Evolutionary conservation across 2,888 invertebrate genomes (phyloP).

Genomic region (Andricus quercusramuli): DNA sequence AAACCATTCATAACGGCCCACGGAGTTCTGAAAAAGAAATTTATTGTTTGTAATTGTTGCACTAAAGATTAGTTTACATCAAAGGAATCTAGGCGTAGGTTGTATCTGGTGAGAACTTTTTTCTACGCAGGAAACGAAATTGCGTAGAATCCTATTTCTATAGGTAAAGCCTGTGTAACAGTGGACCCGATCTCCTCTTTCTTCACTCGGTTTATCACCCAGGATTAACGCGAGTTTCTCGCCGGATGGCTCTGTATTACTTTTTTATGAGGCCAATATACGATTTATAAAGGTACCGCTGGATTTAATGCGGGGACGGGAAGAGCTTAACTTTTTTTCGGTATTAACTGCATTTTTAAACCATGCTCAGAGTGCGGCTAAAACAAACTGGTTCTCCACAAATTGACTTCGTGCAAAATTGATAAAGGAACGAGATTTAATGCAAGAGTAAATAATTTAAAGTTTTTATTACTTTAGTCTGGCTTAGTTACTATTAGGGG

Average conservation of each 20-base stretch:
- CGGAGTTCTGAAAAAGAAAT: not conserved
- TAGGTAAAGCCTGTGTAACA: not conserved
- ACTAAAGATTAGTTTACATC: not conserved
- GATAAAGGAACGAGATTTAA: not conserved
- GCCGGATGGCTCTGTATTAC: slow-evolving; percentile 20
- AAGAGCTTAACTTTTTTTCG: slow-evolving; percentile 26
- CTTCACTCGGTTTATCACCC: not conserved
- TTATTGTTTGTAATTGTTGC: slow-evolving; percentile 5
- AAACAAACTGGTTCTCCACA: slow-evolving; percentile 13
- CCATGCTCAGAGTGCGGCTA: not conserved
- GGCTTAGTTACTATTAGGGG: not conserved
- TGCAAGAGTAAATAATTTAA: not conserved
- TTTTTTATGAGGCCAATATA: slow-evolving; percentile 22
- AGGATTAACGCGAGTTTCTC: slow-evolving; percentile 14
- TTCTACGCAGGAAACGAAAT: not conserved
- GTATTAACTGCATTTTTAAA: slow-evolving; percentile 30
- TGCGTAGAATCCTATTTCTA: slow-evolving; percentile 10
- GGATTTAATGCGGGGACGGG: not conserved
- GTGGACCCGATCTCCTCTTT: not conserved
- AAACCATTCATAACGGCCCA: not conserved
- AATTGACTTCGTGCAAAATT: slow-evolving; percentile 13
- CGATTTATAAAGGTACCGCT: slow-evolving; percentile 18
- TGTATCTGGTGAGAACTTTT: not conserved
- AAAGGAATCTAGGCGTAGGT: slow-evolving; percentile 1
- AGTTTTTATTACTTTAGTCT: not conserved